phyloP scores from a whole-genome alignment of 2,113 vertebrate species.

The Oncorhynchus mykiss region DNA sequence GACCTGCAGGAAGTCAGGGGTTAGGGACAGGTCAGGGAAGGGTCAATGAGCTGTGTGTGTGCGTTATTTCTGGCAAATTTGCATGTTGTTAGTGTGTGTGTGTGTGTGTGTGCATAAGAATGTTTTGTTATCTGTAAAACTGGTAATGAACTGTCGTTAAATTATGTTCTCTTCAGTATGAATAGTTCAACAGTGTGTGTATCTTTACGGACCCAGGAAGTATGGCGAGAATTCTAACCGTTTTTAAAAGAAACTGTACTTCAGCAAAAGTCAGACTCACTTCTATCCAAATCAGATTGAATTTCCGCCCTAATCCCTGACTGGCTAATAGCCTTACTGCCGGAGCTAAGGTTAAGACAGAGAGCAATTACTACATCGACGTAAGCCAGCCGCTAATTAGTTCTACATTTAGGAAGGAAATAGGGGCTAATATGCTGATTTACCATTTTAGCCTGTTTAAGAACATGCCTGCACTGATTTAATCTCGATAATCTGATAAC shows the following conservation, averaged over 20 bases:
- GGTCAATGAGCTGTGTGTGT: not conserved
- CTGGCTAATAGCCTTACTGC: not conserved
- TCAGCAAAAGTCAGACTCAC: not conserved
- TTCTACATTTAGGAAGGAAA: not conserved
- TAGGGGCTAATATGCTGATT: not conserved
- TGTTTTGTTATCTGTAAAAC: too few relatives aligned
- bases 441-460: not conserved
- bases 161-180: not conserved
- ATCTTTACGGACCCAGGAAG: not conserved
- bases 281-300: not conserved
- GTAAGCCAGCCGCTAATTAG: not conserved
- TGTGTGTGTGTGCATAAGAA: not conserved
- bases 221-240: not conserved
- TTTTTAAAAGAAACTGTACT: not conserved
- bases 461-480: constrained; percentile 1
- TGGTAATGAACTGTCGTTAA: too few relatives aligned
- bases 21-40: not conserved
- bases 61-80: too few relatives aligned
- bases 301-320: not conserved
- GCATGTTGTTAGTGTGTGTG: too few relatives aligned
- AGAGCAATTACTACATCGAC: not conserved
- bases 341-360: not conserved
- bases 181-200: not conserved
- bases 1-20: constrained; percentile 61
- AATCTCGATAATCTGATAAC: not conserved